Evolutionary conservation across 2,797 vertebrate genomes (phyloP), one percentile per base, ranked within the genome.

Genomic region (Enteromius thamalakanensis): DNA sequence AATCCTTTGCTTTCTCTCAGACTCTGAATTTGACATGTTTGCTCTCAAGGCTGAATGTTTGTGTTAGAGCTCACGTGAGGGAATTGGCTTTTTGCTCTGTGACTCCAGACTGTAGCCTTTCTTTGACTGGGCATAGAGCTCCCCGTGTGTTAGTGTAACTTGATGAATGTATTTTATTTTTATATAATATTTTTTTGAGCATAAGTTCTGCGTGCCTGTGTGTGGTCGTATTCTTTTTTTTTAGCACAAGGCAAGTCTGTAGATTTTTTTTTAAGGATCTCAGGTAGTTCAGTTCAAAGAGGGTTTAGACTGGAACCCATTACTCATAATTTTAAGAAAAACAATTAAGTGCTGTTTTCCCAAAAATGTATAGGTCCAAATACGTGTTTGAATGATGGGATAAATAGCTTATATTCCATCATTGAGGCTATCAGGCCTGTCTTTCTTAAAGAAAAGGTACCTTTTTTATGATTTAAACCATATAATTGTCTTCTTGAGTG

Each of bases 21-120:
- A 34, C 65, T 60, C 19, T 3, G 15, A 40, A 6, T 10, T 69
- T 51, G 34, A 70, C 37, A 60, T 72, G 67, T 83, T 81, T 67
- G 76, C 62, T 74, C 67, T 80, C 23, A 19, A 51, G 70, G 60
- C 71, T 80, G 76, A 60, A 32, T 84, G 84, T 85, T 84, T 84
- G 75, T 51, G n/a, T 84, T 84, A 62, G 71, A 58, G 42, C 60
- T 64, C 65, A 58, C 37, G 32, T 84, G 82, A 68, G 74, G 82
- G 58, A 81, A 62, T 58, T 60, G 32, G 77, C 70, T 70, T 68
- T 83, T 72, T 45, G 32, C 67, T 69, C 83, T 71, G 69, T 68
- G 76, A 72, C 74, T 75, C 29, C 58, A 68, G 40, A 37, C 78
- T 70, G 62, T 76, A 60, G 29, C 29, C 49, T 49, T 64, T 62